phyloP scores from a whole-genome alignment of 1,140 invertebrate species.

The Drosophila kepulauana region DNA sequence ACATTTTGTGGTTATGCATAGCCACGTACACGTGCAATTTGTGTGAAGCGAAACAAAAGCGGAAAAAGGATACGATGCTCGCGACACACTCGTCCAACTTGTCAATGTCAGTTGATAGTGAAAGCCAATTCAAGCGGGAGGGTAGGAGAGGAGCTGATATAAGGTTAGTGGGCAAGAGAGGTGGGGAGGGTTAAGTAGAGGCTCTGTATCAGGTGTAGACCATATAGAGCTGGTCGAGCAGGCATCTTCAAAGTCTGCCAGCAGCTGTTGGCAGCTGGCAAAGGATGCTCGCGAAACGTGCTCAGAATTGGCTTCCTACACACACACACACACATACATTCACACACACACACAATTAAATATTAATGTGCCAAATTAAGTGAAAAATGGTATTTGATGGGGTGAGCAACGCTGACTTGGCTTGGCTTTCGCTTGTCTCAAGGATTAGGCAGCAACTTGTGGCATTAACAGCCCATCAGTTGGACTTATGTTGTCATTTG shows the following conservation, averaged over 20 bases:
- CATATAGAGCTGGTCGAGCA: background rate
- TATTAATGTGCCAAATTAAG: constrained; percentile 79
- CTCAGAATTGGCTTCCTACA: constrained; percentile 37
- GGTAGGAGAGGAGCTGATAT: background rate
- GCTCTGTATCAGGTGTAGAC: constrained; percentile 7
- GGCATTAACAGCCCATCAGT: constrained; percentile 58
- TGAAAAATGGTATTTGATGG: constrained; percentile 67
- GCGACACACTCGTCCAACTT: constrained; percentile 48
- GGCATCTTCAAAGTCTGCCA: constrained; percentile 47
- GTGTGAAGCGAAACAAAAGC: constrained; percentile 42
- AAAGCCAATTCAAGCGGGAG: constrained; percentile 30
- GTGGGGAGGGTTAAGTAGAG: background rate
- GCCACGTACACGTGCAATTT: constrained; percentile 72
- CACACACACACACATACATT: constrained; percentile 29
- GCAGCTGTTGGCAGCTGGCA: constrained; percentile 72
- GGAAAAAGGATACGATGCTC: constrained; percentile 26
- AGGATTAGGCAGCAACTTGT: constrained; percentile 72
- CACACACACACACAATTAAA: constrained; percentile 66
- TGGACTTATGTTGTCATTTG: constrained; percentile 52
- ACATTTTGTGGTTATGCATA: constrained; percentile 80
- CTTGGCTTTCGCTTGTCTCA: constrained; percentile 44
- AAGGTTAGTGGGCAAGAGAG: background rate
- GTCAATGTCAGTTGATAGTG: constrained; percentile 78
- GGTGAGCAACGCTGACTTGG: background rate
- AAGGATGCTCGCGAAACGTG: constrained; percentile 55